Evolutionary conservation across 2,797 vertebrate species (phyloP).

Genomic region (Gymnopithys bicolor): DNA sequence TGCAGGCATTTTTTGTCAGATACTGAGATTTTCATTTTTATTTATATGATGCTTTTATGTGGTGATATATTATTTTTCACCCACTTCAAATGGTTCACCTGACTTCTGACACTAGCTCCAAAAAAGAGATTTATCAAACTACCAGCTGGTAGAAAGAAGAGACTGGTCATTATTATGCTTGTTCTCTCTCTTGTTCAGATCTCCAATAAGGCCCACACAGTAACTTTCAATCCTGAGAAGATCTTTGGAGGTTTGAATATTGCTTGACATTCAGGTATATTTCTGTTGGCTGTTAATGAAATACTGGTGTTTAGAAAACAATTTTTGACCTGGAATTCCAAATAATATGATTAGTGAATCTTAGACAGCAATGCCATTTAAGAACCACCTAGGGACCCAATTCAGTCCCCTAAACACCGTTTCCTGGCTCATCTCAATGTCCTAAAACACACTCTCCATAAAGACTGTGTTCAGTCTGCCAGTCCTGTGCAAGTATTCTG

Average conservation of each 20-base stretch:
- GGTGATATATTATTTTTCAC: not conserved
- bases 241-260: not conserved
- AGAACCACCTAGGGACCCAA: not conserved
- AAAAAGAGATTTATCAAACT: not conserved
- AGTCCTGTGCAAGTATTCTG: not conserved
- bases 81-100: not conserved
- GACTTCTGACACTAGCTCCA: not conserved
- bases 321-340: not conserved
- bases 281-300: not conserved
- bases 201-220: accelerated
- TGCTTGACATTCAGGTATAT: not conserved
- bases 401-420: not conserved
- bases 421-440: not conserved
- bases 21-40: not conserved
- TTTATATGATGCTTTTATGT: not conserved
- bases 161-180: not conserved
- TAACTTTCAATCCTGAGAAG: not conserved
- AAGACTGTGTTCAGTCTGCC: not conserved
- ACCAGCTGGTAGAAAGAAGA: not conserved
- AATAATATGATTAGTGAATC: not conserved
- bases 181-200: not conserved
- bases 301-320: not conserved
- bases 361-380: not conserved
- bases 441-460: not conserved
- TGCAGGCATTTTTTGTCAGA: not conserved